Evolutionary conservation across 1,140 invertebrate genomes (phyloP).

Genomic region (Monomorium pharaonis): DNA sequence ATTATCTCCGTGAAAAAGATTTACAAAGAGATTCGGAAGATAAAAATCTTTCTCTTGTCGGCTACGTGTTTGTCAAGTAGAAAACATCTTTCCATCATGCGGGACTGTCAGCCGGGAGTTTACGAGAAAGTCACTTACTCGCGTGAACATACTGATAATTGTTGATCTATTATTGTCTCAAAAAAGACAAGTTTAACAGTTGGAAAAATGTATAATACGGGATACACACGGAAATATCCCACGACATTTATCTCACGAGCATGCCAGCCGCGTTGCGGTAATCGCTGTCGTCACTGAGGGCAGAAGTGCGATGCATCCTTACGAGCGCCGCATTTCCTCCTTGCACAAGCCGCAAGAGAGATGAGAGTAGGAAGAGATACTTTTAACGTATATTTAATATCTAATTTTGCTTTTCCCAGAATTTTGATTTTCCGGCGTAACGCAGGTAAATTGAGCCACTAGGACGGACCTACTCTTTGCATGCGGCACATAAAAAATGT

Average conservation of each 20-base stretch:
- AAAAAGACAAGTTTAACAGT: background rate
- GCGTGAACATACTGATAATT: background rate
- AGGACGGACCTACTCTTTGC: background rate
- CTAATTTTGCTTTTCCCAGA: background rate
- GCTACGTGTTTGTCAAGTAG: slow-evolving; percentile 16
- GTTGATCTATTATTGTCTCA: background rate
- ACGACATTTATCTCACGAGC: slow-evolving; percentile 37
- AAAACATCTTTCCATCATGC: background rate
- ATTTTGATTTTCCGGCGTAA: background rate
- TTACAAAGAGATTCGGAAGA: background rate
- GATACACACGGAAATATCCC: background rate
- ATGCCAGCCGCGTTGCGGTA: background rate
- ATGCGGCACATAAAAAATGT: background rate
- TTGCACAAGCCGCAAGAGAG: background rate
- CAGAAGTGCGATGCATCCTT: slow-evolving; percentile 8
- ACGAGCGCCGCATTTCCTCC: background rate
- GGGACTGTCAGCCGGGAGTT: background rate
- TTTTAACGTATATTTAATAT: background rate
- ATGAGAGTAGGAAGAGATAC: slow-evolving; percentile 1
- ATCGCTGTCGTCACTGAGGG: background rate
- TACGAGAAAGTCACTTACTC: background rate
- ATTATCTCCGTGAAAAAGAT: slow-evolving; percentile 28
- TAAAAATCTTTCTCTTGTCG: background rate
- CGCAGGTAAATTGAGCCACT: background rate
- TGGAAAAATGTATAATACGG: background rate